Conservation (phyloP, 1,140 invertebrate species). For the Asbolus verrucosus region DNA sequence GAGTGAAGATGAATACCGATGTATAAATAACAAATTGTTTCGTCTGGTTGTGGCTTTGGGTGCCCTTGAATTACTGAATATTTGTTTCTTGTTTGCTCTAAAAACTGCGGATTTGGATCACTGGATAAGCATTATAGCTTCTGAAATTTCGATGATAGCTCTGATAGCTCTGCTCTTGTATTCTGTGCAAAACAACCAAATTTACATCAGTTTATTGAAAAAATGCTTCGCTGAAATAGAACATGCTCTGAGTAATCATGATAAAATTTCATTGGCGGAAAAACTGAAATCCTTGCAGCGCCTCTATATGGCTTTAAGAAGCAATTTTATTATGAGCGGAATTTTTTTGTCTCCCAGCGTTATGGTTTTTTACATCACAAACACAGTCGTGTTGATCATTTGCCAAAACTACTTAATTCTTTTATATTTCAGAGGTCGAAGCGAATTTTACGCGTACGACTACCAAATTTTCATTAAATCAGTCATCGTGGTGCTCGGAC, state of each 20-base stretch:
- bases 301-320: not conserved
- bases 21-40: not conserved
- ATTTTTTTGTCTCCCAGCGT: not conserved
- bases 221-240: not conserved
- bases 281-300: not conserved
- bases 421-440: not conserved
- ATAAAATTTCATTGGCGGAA: not conserved
- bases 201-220: not conserved
- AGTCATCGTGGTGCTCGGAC: not conserved
- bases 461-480: not conserved
- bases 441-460: not conserved
- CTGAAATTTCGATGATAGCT: not conserved
- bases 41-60: not conserved
- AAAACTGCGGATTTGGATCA: not conserved
- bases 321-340: not conserved
- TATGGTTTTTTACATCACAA: not conserved
- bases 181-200: not conserved
- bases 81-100: not conserved
- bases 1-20: not conserved
- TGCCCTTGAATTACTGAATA: not conserved
- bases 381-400: not conserved
- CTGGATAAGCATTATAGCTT: not conserved
- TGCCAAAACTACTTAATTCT: not conserved
- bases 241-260: not conserved
- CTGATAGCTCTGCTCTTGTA: not conserved